phyloP scores from a whole-genome alignment of 1,140 invertebrate genomes.

The Zaprionus capensis region DNA sequence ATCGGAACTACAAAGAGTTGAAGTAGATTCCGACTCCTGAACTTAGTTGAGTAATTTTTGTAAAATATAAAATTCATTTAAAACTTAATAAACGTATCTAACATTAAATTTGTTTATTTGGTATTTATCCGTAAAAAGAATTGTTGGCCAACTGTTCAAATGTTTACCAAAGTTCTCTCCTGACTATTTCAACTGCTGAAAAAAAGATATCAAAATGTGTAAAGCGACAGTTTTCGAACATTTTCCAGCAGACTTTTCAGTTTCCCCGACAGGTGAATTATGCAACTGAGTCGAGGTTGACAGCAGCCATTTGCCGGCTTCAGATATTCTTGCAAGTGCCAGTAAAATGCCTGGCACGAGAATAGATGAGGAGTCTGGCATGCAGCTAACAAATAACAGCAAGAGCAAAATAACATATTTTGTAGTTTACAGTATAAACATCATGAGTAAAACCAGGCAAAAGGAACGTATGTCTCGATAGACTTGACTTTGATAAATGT shows the following conservation, averaged over 20 bases:
- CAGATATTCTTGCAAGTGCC: neutral
- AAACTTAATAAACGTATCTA: neutral
- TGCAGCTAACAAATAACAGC: constrained; percentile 5
- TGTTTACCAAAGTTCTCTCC: neutral
- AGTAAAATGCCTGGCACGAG: constrained; percentile 8
- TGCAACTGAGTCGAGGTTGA: constrained; percentile 2
- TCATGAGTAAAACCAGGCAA: neutral
- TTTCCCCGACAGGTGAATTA: constrained; percentile 2
- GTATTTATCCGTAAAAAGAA: neutral
- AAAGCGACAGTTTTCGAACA: neutral
- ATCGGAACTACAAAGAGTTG: neutral
- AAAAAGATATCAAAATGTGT: neutral
- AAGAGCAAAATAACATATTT: neutral
- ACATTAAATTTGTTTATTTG: neutral
- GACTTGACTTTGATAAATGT: neutral
- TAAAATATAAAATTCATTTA: neutral
- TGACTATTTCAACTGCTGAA: neutral
- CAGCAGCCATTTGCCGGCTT: neutral
- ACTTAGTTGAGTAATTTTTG: neutral
- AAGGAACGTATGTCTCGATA: neutral
- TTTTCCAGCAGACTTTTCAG: constrained; percentile 1
- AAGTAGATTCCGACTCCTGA: neutral
- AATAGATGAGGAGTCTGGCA: neutral
- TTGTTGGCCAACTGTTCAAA: neutral
- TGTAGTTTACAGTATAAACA: neutral